Conservation (phyloP, 1,140 invertebrate genomes). For the Conus betulinus region DNA sequence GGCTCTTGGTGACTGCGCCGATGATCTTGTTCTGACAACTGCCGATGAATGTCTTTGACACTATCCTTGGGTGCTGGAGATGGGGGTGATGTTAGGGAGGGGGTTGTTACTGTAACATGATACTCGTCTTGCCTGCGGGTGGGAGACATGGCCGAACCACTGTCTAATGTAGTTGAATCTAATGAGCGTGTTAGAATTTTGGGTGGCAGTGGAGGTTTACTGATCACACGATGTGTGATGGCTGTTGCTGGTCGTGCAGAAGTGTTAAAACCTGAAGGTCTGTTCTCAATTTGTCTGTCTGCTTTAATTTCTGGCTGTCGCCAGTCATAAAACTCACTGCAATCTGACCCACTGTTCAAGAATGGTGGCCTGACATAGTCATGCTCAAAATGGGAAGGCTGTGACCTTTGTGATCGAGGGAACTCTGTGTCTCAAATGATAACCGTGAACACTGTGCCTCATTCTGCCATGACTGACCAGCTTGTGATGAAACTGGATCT, state of each 20-base stretch:
- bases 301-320: background rate
- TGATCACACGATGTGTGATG: slow-evolving; percentile 11
- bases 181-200: background rate
- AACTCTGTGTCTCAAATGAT: slow-evolving; percentile 17
- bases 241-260: background rate
- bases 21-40: background rate
- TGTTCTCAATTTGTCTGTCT: background rate
- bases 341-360: background rate
- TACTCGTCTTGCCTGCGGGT: slow-evolving; percentile 1
- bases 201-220: slow-evolving; percentile 26
- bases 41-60: background rate
- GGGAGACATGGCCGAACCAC: slow-evolving; percentile 12
- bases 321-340: slow-evolving; percentile 19
- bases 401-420: slow-evolving; percentile 41
- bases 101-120: slow-evolving; percentile 15
- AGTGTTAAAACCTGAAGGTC: background rate
- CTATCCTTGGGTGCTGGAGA: slow-evolving; percentile 26
- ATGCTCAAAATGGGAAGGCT: slow-evolving; percentile 1
- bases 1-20: background rate
- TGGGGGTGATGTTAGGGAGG: slow-evolving; percentile 29
- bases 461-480: slow-evolving; percentile 2
- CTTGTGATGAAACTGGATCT: background rate
- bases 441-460: slow-evolving; percentile 24
- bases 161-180: background rate
- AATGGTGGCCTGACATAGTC: background rate